Evolutionary conservation across 2,888 invertebrate species (phyloP).

Genomic region (Drosophila colorata): DNA sequence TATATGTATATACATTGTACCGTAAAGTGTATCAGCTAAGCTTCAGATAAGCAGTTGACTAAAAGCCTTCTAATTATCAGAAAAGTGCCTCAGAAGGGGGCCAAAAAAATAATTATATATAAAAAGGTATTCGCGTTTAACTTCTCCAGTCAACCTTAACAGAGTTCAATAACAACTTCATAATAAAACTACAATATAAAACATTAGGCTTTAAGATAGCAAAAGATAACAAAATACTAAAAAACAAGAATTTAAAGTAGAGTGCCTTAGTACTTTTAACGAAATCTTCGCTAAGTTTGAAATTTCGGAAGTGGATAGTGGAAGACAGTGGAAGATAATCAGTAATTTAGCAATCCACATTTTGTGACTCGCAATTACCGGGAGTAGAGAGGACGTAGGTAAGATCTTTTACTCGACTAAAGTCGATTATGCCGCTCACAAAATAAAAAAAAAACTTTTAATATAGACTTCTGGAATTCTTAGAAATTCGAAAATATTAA

Average conservation of each 20-base stretch:
- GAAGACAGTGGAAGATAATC: no score
- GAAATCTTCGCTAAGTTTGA: neutral
- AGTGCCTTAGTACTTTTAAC: neutral
- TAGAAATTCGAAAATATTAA: no score
- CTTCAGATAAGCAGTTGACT: neutral
- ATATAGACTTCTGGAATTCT: no score
- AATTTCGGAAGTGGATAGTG: no score
- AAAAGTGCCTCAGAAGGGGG: neutral
- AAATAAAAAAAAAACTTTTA: no score
- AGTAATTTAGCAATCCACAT: no score
- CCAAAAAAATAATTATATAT: neutral
- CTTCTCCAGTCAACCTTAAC: neutral
- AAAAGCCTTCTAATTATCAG: neutral
- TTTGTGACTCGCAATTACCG: no score
- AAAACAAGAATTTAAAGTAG: neutral
- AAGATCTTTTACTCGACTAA: no score
- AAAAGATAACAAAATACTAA: conserved; percentile 15
- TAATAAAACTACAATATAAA: neutral
- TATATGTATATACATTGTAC: neutral
- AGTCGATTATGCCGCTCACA: no score
- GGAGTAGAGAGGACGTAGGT: no score
- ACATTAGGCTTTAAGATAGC: conserved; percentile 1
- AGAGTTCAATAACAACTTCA: conserved; percentile 1
- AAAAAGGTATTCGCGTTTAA: neutral
- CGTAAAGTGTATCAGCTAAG: neutral